phyloP scores from a whole-genome alignment of 2,888 invertebrate genomes.

The Ligdia adustata region DNA sequence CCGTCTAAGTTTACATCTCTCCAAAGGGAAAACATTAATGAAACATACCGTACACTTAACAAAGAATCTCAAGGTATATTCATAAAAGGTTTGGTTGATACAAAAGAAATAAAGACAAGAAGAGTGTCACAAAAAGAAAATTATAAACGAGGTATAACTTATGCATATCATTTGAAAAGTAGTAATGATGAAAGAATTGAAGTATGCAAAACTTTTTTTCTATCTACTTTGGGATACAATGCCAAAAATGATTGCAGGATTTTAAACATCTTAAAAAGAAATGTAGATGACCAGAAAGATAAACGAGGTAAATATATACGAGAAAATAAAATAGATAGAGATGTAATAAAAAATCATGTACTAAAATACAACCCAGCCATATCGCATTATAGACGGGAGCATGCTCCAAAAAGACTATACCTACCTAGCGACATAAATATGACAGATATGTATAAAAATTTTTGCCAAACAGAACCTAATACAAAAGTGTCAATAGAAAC shows the following conservation, averaged over 20 bases:
- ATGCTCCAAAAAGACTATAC: slow-evolving; percentile 25
- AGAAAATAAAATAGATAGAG: background rate
- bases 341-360: too few relatives aligned
- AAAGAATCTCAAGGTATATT: background rate
- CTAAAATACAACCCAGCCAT: slow-evolving; percentile 21
- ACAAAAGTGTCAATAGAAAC: slow-evolving; percentile 17
- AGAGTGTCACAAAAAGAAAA: background rate
- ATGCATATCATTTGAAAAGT: too few relatives aligned
- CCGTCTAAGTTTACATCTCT: too few relatives aligned
- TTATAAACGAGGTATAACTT: slow-evolving; percentile 1
- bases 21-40: too few relatives aligned
- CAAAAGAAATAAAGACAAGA: slow-evolving; percentile 2
- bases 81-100: too few relatives aligned
- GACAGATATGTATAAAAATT: slow-evolving; percentile 22
- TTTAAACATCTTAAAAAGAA: background rate
- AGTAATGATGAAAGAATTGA: too few relatives aligned
- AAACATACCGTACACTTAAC: background rate
- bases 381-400: slow-evolving; percentile 22
- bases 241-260: background rate
- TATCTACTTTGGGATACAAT: slow-evolving; percentile 4
- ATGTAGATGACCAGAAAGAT: background rate
- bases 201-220: slow-evolving; percentile 5
- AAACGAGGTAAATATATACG: background rate
- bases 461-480: slow-evolving; percentile 17
- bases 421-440: slow-evolving; percentile 30